Evolutionary conservation across 2,113 vertebrate species (phyloP).

Genomic region (Anguilla rostrata): DNA sequence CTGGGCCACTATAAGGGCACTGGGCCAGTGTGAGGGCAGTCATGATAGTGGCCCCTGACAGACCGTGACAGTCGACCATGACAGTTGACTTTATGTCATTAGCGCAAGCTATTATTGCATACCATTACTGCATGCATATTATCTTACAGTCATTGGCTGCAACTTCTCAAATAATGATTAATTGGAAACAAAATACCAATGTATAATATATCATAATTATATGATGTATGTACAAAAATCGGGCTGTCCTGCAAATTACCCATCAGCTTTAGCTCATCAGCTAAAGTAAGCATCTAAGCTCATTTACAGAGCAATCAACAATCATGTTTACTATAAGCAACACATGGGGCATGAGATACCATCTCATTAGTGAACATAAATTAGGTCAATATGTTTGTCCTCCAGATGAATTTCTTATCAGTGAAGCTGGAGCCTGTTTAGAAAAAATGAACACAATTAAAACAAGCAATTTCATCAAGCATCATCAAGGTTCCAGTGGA

Average conservation of each 20-base stretch:
- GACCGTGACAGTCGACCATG: no score
- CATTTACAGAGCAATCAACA: constrained; percentile 68
- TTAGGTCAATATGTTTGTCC: constrained; percentile 66
- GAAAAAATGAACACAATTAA: constrained; percentile 51
- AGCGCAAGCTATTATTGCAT: no score
- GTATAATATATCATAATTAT: no score
- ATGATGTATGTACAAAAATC: no score
- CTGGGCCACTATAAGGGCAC: no score
- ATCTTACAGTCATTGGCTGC: no score
- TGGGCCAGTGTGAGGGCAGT: no score
- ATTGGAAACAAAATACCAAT: no score
- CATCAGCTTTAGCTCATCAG: constrained; percentile 47
- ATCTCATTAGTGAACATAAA: constrained; percentile 71
- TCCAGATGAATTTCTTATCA: constrained; percentile 62
- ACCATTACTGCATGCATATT: no score
- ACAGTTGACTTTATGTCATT: no score
- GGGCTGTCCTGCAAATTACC: constrained; percentile 19
- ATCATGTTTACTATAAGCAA: constrained; percentile 67
- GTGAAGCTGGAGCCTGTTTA: constrained; percentile 58
- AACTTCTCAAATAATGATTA: no score
- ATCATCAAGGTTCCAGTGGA: constrained; percentile 55
- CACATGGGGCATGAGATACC: constrained; percentile 71
- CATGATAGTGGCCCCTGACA: no score
- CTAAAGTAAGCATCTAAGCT: constrained; percentile 64
- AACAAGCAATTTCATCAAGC: constrained; percentile 68